Base-by-base conservation (phyloP, 2,888 invertebrate species). In the Scaptodrosophila latifasciaeformis region DNA sequence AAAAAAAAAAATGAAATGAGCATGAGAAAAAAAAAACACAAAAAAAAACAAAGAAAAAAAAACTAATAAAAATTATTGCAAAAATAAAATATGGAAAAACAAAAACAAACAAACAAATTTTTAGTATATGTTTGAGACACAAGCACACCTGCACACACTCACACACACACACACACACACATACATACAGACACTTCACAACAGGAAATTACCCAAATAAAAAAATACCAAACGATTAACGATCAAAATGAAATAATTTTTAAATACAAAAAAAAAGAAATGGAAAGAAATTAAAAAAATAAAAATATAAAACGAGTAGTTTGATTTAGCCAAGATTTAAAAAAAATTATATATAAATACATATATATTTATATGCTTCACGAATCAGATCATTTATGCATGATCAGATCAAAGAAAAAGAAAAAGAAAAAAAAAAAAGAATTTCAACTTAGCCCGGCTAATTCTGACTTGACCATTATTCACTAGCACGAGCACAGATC, bases 301-400 rank as follows among this genome's bases (percentile, higher is more conserved):
- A 31, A 31, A 7, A 31, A 31, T 9, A 31, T 31, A n/a, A 2
- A 3, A 31, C 4, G 10, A 31, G n/a, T 31, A 31, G 12, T 12
- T 31, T 31, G 12, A 9, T 31, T 31, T 12, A 31, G 12, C 3
- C 34, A 21, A 46, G 13, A 27, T n/a, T 9, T 9, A 18, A 9
- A 12, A 44, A 43, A 24, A 3, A 24, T 7, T 24, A 24, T 24
- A 24, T 24, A 3, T 24, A 24, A 24, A 24, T 7, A 24, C n/a
- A n/a, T n/a, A n/a, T n/a, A n/a, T n/a, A n/a, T n/a, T n/a, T n/a
- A n/a, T n/a, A n/a, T n/a, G n/a, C n/a, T n/a, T 49, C 62, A 62
- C 50, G 57, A 63, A 44, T 62, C 43, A 63, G 24, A n/a, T 29
- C 44, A 13, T 44, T 29, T 48, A 40, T 39, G 40, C 34, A 29